phyloP scores from a whole-genome alignment of 1,140 invertebrate genomes.

The Musca domestica region DNA sequence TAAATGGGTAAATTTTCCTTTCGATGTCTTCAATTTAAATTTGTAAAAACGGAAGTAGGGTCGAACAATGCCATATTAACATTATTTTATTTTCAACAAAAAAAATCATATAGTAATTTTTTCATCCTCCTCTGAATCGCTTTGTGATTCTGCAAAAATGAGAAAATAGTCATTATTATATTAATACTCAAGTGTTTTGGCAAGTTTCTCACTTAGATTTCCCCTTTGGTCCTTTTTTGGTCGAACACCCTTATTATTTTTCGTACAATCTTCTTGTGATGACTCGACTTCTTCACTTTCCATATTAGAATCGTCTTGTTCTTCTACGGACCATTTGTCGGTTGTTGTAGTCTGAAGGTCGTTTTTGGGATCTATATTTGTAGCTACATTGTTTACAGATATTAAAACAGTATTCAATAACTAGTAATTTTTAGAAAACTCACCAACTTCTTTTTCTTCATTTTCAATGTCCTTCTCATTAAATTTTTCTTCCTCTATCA shows the following conservation, averaged over 20 bases:
- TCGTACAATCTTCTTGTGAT: background rate
- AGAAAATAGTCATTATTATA: background rate
- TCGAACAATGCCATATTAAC: too few species aligned
- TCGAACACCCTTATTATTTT: too few species aligned
- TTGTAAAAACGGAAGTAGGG: too few species aligned
- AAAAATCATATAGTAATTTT: slow-evolving; percentile 21
- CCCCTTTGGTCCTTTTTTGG: too few species aligned
- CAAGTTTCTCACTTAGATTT: background rate
- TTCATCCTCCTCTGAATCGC: slow-evolving; percentile 29
- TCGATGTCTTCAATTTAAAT: too few species aligned
- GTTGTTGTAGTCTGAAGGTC: too few species aligned
- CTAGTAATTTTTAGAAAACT: too few species aligned
- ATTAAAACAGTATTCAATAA: too few species aligned
- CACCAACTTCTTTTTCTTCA: background rate
- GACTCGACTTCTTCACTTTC: background rate
- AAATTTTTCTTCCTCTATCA: background rate
- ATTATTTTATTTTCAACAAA: background rate
- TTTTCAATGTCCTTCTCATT: slow-evolving; percentile 4
- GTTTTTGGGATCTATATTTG: too few species aligned
- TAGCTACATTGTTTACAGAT: too few species aligned
- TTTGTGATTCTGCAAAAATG: slow-evolving; percentile 19
- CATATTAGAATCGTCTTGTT: background rate
- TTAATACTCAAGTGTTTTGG: background rate
- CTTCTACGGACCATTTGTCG: background rate
- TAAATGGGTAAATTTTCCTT: too few species aligned